phyloP scores from a whole-genome alignment of 2,888 invertebrate species.

The Lymantria dispar region DNA sequence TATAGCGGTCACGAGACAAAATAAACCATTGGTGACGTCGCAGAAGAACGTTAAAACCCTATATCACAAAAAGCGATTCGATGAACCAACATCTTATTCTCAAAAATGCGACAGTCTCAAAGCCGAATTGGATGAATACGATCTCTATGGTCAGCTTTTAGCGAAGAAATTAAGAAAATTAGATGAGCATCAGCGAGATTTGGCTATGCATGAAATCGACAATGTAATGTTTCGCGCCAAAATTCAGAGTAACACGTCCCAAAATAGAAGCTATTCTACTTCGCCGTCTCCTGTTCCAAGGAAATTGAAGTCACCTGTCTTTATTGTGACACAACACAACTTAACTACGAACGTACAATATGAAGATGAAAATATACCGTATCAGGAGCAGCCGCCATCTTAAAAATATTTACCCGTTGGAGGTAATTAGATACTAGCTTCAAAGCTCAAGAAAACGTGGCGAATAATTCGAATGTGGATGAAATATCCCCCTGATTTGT shows the following conservation, averaged over 20 bases:
- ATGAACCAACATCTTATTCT: conserved; percentile 34
- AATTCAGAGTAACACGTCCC: conserved; percentile 47
- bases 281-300: conserved; percentile 49
- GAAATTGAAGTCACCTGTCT: conserved; percentile 59
- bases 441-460: background rate
- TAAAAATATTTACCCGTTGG: conserved; percentile 8
- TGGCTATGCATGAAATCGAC: conserved; percentile 74
- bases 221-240: conserved; percentile 69
- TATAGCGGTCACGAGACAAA: conserved; percentile 1
- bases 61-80: conserved; percentile 8
- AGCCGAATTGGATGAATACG: conserved; percentile 62
- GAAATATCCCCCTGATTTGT: no score
- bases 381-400: conserved; percentile 41
- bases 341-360: conserved; percentile 39
- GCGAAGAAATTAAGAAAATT: conserved; percentile 69
- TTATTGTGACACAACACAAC: conserved; percentile 52
- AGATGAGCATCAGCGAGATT: conserved; percentile 66
- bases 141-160: conserved; percentile 64
- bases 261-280: conserved; percentile 41
- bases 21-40: background rate
- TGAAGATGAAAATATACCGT: conserved; percentile 57
- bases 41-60: conserved; percentile 1
- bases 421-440: background rate
- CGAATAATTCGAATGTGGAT: background rate
- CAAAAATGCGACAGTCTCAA: conserved; percentile 36